Conservation (phyloP, 2,797 vertebrate genomes). For the Diglossa cyanea region DNA sequence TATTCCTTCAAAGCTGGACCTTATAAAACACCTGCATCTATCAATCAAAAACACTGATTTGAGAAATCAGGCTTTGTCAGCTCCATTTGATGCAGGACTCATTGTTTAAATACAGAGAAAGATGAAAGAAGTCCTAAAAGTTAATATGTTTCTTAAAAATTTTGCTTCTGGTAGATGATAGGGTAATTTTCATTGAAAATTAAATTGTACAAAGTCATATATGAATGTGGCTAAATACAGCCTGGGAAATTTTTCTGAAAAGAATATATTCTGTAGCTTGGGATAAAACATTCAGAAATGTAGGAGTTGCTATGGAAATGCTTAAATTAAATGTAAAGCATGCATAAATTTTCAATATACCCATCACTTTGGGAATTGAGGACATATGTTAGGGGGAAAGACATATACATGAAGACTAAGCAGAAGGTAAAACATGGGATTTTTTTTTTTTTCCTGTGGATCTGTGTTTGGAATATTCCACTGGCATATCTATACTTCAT, state of each 20-base stretch:
- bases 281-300: constrained; percentile 25
- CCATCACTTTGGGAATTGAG: neutral
- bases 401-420: neutral
- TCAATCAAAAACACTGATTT: neutral
- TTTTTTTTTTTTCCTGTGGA: neutral
- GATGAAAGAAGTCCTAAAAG: neutral
- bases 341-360: constrained; percentile 48
- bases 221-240: constrained; percentile 54
- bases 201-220: neutral
- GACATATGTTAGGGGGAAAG: constrained; percentile 32
- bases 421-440: neutral
- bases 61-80: neutral
- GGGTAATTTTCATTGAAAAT: constrained; percentile 36
- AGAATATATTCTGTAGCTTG: neutral
- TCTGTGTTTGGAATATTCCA: neutral
- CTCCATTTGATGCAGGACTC: neutral
- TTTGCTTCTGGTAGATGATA: neutral
- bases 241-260: neutral
- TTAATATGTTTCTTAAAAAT: neutral
- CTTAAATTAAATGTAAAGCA: constrained; percentile 54
- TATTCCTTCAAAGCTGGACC: neutral
- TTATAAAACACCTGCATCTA: neutral
- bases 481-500: neutral
- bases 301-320: constrained; percentile 56
- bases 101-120: neutral